These are phyloP conservation scores for Pogonomyrmex barbatus DNA, from an alignment of 1,140 invertebrate species.

Conservation along the genomic window DNA sequence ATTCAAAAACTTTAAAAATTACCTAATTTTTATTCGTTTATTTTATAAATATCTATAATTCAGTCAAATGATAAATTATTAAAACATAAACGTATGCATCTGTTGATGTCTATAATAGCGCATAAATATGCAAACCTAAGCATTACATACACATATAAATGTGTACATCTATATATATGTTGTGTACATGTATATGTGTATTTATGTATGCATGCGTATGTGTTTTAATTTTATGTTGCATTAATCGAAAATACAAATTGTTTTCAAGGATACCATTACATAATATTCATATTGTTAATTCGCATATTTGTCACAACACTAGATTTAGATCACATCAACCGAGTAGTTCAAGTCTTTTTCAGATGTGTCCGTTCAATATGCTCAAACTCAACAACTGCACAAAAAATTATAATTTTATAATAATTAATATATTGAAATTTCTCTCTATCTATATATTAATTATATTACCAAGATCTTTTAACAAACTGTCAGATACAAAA, in stretches of 20 bases:
- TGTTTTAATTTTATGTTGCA: neutral
- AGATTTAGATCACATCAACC: slow-evolving; percentile 81
- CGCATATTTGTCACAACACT: slow-evolving; percentile 17
- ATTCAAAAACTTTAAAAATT: slow-evolving; percentile 12
- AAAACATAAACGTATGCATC: slow-evolving; percentile 10
- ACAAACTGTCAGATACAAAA: no score
- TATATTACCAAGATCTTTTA: no score
- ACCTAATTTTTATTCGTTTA: slow-evolving; percentile 19
- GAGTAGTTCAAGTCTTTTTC: slow-evolving; percentile 88
- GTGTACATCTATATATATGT: neutral
- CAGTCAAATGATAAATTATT: slow-evolving; percentile 2
- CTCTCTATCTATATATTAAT: no score
- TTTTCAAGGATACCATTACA: slow-evolving; percentile 23
- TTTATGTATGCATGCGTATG: no score
- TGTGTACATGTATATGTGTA: no score
- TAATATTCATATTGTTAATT: slow-evolving; percentile 37
- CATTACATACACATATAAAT: neutral
- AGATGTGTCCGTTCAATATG: slow-evolving; percentile 85
- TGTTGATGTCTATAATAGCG: neutral
- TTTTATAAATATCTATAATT: slow-evolving; percentile 32
- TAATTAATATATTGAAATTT: neutral
- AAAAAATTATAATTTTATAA: slow-evolving; percentile 50
- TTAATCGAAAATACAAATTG: slow-evolving; percentile 42
- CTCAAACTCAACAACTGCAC: slow-evolving; percentile 82
- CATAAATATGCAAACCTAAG: neutral